Conservation (phyloP, 35 echinoderm and acorn worm genomes). For the Heliocidaris erythrogramma region DNA sequence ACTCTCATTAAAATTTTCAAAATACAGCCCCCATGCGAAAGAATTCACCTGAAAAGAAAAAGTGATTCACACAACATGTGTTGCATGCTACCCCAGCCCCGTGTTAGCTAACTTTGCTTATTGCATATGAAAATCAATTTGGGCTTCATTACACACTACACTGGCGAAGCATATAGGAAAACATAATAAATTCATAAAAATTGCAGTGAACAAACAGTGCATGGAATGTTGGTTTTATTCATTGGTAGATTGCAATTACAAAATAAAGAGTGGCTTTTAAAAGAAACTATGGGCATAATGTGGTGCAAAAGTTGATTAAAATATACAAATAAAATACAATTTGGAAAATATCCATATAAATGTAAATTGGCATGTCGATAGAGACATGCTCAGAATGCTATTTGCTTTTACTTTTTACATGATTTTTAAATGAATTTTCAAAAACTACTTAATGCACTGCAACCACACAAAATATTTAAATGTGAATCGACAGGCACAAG, state of each 20-base stretch:
- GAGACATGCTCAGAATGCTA: too few relatives aligned
- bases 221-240: neutral
- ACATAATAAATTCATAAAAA: neutral
- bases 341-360: neutral
- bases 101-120: neutral
- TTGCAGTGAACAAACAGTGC: neutral
- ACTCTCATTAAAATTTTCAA: neutral
- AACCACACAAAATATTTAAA: too few relatives aligned
- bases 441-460: too few relatives aligned
- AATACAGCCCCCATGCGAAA: neutral
- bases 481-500: too few relatives aligned
- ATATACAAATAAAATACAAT: neutral
- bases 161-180: neutral
- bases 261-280: neutral
- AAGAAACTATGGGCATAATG: neutral
- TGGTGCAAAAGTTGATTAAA: neutral
- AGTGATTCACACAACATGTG: neutral
- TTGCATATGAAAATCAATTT: neutral
- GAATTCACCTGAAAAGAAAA: neutral
- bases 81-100: neutral
- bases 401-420: too few relatives aligned
- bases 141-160: neutral
- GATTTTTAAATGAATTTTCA: too few relatives aligned
- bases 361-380: too few relatives aligned
- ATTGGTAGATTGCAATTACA: neutral